Base-by-base conservation (phyloP, 2,797 vertebrate species). In the Chlorospingus flavigularis region DNA sequence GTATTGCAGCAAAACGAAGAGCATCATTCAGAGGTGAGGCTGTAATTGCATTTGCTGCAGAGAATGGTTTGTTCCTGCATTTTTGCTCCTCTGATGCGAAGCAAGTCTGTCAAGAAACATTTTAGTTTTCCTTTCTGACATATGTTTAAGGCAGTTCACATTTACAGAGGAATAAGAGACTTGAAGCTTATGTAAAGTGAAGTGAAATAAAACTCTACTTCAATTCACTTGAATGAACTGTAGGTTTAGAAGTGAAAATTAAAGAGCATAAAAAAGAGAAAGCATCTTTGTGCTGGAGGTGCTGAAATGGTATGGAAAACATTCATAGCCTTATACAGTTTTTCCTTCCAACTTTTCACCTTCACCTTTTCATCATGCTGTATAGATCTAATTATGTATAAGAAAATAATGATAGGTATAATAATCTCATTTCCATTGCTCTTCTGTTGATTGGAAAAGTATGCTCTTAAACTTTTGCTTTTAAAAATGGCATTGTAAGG, bases 1-100 rank as follows among this genome's bases (percentile, higher is more conserved):
- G 99, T 99, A 57, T 97, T 99, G 74, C 99, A 99, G 97, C 99
- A 99, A 97, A 99, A 99, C 37, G 99, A 99, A 33, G 99, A 99
- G 54, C 99, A 99, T 97, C 99, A 99, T 93, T 98, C 99, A 16
- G 99, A 99, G 99, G 99, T 99, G 98, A 97, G 95, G 71, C 82
- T 3, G 10, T 89, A 87, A 86, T 94, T 58, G 33, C 68, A 92
- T 94, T 95, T 81, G 35, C 75, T 74, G 48, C 63, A 82, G 30
- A 66, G 47, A 75, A 79, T 81, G 55, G 53, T 68, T 76, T 58
- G 13, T 77, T 94, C 61, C 48, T 43, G 53, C 61, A n/a, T 93
- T 88, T 81, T 88, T 53, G 66, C 28, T 91, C 43, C 74, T 40
- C 26, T 61, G 73, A 88, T 83, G 71, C 0, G 37, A 92, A 94